Evolutionary conservation across 2,113 vertebrate species (phyloP).

Genomic region (Syngnathus scovelli): DNA sequence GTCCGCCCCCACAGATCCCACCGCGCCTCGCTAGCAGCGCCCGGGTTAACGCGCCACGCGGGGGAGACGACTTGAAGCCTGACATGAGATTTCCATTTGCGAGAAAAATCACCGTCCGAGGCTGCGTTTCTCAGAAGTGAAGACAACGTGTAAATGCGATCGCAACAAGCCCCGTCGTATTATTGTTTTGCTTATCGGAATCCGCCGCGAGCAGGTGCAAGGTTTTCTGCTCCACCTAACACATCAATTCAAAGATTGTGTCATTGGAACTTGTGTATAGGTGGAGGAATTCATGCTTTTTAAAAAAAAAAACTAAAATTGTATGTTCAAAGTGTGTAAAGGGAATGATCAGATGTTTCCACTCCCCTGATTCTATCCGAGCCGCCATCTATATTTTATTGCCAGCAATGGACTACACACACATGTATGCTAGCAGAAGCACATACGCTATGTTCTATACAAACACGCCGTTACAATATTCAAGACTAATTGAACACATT

Average conservation of each 20-base stretch:
- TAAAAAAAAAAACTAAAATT: not conserved
- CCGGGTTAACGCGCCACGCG: conserved; percentile 35
- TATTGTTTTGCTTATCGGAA: not conserved
- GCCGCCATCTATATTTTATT: conserved; percentile 56
- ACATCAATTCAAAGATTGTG: not conserved
- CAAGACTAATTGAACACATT: conserved; percentile 30
- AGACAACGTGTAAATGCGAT: not conserved
- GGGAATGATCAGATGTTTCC: conserved; percentile 42
- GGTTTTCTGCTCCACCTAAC: not conserved
- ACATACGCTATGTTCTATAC: conserved; percentile 9
- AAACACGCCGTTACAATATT: conserved; percentile 20
- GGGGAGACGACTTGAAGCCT: conserved; percentile 19
- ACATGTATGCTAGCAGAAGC: conserved; percentile 2
- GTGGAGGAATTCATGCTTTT: not conserved
- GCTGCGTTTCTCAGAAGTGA: conserved; percentile 7
- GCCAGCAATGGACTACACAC: conserved; percentile 26
- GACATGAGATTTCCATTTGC: conserved; percentile 50
- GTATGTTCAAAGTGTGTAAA: conserved; percentile 16
- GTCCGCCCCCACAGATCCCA: conserved; percentile 56
- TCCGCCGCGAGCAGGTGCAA: not conserved
- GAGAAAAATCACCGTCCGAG: conserved; percentile 4
- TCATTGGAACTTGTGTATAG: not conserved
- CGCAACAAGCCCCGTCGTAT: not conserved
- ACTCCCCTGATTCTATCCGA: conserved; percentile 41
- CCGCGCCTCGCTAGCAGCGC: conserved; percentile 38